Evolutionary conservation across 1,140 invertebrate genomes (phyloP).

Genomic region (Caenorhabditis latens): DNA sequence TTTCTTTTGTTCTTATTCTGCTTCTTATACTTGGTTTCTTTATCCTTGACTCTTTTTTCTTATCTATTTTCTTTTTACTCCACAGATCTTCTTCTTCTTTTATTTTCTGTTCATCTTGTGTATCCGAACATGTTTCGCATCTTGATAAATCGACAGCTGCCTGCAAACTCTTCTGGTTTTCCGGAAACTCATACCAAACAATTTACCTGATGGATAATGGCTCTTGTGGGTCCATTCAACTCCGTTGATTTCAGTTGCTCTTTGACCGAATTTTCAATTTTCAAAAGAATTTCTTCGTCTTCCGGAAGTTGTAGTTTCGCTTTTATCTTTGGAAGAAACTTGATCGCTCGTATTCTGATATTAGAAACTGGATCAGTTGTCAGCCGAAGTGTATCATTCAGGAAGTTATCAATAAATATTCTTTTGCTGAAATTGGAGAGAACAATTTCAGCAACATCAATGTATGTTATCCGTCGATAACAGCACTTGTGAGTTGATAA

Average conservation of each 20-base stretch:
- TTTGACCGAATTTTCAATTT: slow-evolving; percentile 69
- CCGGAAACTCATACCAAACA: not conserved
- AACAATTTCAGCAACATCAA: slow-evolving; percentile 78
- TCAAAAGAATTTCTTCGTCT: slow-evolving; percentile 74
- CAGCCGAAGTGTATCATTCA: slow-evolving; percentile 78
- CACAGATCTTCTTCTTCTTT: slow-evolving; percentile 29
- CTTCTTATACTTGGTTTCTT: slow-evolving; percentile 20
- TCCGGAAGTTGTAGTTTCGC: slow-evolving; percentile 78
- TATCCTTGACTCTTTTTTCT: slow-evolving; percentile 28
- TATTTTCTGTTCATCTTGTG: not conserved
- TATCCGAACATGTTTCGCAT: slow-evolving; percentile 31
- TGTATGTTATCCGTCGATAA: slow-evolving; percentile 78
- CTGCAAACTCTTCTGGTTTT: not conserved
- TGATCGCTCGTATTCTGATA: slow-evolving; percentile 79
- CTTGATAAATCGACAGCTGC: slow-evolving; percentile 32
- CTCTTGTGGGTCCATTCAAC: slow-evolving; percentile 66
- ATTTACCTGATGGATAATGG: slow-evolving; percentile 71
- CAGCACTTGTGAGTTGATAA: slow-evolving; percentile 78
- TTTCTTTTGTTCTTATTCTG: not conserved
- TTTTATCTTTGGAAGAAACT: slow-evolving; percentile 79
- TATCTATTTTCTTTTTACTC: slow-evolving; percentile 46
- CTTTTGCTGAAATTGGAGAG: slow-evolving; percentile 79
- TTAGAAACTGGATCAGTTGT: slow-evolving; percentile 79
- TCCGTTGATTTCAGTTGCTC: slow-evolving; percentile 69
- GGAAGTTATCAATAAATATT: slow-evolving; percentile 80